A percentile compares a stretch with the other conserved stretches of the same genome.
Conservation (phyloP, 2,113 vertebrate genomes). For the Pelobates fuscus region DNA sequence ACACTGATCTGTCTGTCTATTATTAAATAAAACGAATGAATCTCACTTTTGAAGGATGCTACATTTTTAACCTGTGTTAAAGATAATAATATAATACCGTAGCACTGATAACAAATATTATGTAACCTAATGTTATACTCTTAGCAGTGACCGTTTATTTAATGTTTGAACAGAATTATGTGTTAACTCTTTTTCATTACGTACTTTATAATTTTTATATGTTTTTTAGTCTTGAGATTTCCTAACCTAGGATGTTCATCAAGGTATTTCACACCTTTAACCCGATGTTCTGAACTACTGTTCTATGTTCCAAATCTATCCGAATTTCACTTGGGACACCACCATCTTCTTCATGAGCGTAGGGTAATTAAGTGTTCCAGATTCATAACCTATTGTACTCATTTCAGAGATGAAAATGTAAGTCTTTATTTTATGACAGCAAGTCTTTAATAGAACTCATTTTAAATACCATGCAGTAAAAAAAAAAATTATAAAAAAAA, state of each 20-base stretch:
- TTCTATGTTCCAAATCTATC: background rate
- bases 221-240: background rate
- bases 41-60: too few species aligned
- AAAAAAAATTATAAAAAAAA: constrained; percentile 56
- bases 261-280: constrained; percentile 5
- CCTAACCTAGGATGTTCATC: background rate
- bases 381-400: constrained; percentile 62
- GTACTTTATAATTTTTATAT: too few species aligned
- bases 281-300: background rate
- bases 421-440: constrained; percentile 66
- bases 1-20: too few species aligned
- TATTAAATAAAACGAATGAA: too few species aligned
- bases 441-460: constrained; percentile 62
- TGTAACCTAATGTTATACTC: too few species aligned
- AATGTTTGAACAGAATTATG: too few species aligned
- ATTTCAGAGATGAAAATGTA: constrained; percentile 62
- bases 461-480: constrained; percentile 57
- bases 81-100: too few species aligned
- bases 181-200: too few species aligned
- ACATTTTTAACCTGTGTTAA: too few species aligned
- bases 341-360: constrained; percentile 40
- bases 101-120: too few species aligned
- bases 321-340: background rate
- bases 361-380: constrained; percentile 60
- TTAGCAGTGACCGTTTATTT: too few species aligned